Evolutionary conservation across 2,888 invertebrate genomes (phyloP), one percentile per base, ranked within the genome.

Genomic region (Petrophora chlorosata): DNA sequence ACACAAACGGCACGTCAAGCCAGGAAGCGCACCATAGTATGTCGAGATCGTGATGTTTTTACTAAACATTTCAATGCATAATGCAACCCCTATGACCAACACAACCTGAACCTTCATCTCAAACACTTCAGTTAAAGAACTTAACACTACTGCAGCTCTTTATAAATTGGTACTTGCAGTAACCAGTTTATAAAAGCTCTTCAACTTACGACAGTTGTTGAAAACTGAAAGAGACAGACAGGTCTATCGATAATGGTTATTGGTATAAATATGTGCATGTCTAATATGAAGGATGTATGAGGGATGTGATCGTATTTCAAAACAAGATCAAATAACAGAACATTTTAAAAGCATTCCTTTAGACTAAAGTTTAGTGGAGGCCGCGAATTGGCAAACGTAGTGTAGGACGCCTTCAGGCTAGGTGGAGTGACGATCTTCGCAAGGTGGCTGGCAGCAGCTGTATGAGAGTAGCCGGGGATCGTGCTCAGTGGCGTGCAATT

Each of bases 21-120:
- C 65, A 68, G 70, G 68, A 71, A 70, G 65, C 55, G 51, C 56
- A 43, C 46, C 23, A 42, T 47, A 53, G 51, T 43, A 47, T 53
- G 17, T 34, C 44, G 26, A 8, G 28, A 53, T 61, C 70, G 70
- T 71, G 70, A 71, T 56, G 55, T 22, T 60, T 54, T 54, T 66
- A 60, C 59, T 44, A 61, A 70, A 52, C 41, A 34, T 33, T n/a
- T 14, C 32, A 48, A 66, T 69, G 59, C 53, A 66, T 68, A 61
- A 68, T 56, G 41, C 46, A 41, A 54, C 28, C 35, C 42, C 5
- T 26, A 7, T 0, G 5, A 16, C 61, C 32, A 60, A 15, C 17
- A 32, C 47, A 47, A 53, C 34, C 3, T 42, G 50, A 55, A 3
- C 49, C 15, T 3, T 33, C n/a, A 3, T 5, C 5, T 1, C 29